Conservation (phyloP, 1,140 invertebrate species). For the Charaxes varanes region DNA sequence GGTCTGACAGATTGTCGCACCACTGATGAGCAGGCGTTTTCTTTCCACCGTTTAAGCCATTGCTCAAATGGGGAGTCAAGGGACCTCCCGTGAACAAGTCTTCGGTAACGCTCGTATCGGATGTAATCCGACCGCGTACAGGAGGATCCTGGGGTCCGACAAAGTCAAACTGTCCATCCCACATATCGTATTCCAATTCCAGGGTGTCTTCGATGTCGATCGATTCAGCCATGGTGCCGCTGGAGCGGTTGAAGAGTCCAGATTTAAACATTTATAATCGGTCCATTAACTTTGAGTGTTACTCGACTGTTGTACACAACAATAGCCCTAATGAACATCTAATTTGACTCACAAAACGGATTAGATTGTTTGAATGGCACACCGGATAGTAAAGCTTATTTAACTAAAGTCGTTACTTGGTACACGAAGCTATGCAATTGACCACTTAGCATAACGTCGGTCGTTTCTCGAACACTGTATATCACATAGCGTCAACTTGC, state of each 20-base stretch:
- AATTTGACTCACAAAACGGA: slow-evolving; percentile 49
- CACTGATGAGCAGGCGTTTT: slow-evolving; percentile 73
- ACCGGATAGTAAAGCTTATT: slow-evolving; percentile 16
- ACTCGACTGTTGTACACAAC: slow-evolving; percentile 50
- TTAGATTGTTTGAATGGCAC: slow-evolving; percentile 64
- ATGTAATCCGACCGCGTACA: slow-evolving; percentile 41
- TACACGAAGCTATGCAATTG: slow-evolving; percentile 14
- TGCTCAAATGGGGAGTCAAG: slow-evolving; percentile 63
- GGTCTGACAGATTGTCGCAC: slow-evolving; percentile 74
- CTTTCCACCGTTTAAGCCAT: slow-evolving; percentile 71
- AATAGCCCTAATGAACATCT: slow-evolving; percentile 24
- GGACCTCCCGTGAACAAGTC: slow-evolving; percentile 64
- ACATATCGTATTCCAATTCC: slow-evolving; percentile 87
- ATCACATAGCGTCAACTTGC: slow-evolving; percentile 33
- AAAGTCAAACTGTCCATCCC: slow-evolving; percentile 91
- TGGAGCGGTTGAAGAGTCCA: slow-evolving; percentile 54
- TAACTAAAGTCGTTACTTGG: slow-evolving; percentile 16
- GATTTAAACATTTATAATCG: slow-evolving; percentile 64
- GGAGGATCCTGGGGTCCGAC: slow-evolving; percentile 75
- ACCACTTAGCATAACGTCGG: slow-evolving; percentile 14
- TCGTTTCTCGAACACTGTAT: slow-evolving; percentile 18
- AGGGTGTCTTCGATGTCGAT: slow-evolving; percentile 72
- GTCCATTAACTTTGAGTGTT: slow-evolving; percentile 44
- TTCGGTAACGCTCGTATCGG: slow-evolving; percentile 56
- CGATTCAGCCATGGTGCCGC: slow-evolving; percentile 54